phyloP scores from a whole-genome alignment of 1,140 invertebrate genomes.

The Zaprionus davidi region DNA sequence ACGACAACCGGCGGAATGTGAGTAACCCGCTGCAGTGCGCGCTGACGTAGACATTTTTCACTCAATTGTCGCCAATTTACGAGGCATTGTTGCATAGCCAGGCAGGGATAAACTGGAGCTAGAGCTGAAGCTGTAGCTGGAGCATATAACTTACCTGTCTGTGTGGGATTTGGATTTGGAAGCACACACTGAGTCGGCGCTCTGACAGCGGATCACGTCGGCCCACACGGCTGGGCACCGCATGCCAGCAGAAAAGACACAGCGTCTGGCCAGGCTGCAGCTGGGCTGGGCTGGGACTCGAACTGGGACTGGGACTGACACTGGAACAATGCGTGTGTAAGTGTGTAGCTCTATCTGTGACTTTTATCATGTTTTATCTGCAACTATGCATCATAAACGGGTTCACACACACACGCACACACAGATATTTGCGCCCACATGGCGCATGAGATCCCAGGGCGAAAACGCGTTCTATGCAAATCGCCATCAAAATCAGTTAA shows the following conservation, averaged over 20 bases:
- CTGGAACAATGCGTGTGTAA: constrained; percentile 33
- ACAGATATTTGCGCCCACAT: constrained; percentile 32
- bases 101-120: constrained; percentile 32
- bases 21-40: constrained; percentile 25
- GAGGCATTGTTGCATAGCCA: constrained; percentile 55
- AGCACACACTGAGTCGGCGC: constrained; percentile 20
- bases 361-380: constrained; percentile 75
- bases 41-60: constrained; percentile 51
- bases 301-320: neutral
- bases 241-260: constrained; percentile 10
- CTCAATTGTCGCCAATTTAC: constrained; percentile 75
- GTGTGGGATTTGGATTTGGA: constrained; percentile 62
- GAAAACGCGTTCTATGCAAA: constrained; percentile 32
- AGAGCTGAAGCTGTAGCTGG: constrained; percentile 17
- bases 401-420: constrained; percentile 33
- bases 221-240: constrained; percentile 42
- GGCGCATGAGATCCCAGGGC: neutral
- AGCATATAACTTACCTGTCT: constrained; percentile 59
- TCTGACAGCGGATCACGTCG: constrained; percentile 50
- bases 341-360: constrained; percentile 41
- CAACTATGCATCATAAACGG: constrained; percentile 71
- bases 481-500: constrained; percentile 7
- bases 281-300: constrained; percentile 6
- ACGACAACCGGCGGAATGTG: neutral
- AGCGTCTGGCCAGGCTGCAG: constrained; percentile 16